Conservation (phyloP, 2,888 invertebrate genomes). For the Melinopterus prodromus region DNA sequence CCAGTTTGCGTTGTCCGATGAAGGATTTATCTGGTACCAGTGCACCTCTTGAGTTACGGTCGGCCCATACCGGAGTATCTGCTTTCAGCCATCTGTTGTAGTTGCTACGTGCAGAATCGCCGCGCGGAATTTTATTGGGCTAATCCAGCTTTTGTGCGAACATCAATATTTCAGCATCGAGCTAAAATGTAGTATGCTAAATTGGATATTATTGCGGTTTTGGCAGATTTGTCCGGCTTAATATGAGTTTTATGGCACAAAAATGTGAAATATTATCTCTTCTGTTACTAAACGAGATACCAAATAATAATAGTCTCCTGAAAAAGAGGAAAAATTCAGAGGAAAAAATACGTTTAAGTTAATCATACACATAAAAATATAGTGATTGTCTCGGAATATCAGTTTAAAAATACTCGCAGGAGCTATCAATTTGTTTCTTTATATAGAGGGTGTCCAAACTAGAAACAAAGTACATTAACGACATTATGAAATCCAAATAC, state of each 20-base stretch:
- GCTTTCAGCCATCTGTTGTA: constrained; percentile 24
- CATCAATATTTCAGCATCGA: neutral
- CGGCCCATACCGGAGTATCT: constrained; percentile 18
- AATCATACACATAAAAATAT: no score
- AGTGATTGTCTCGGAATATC: no score
- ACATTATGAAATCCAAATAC: no score
- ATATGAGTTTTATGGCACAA: neutral
- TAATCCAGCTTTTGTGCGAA: constrained; percentile 15
- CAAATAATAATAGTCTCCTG: no score
- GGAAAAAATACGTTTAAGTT: no score
- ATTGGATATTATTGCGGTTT: neutral
- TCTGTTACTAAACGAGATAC: no score
- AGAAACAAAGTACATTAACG: no score
- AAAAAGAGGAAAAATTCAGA: no score
- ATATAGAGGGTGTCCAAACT: no score
- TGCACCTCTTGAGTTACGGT: constrained; percentile 8
- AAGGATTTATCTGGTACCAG: constrained; percentile 27
- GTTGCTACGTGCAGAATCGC: constrained; percentile 6
- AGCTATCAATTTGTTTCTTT: no score
- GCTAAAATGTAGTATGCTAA: neutral
- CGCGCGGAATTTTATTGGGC: constrained; percentile 7
- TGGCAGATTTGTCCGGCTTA: neutral
- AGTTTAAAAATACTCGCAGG: no score
- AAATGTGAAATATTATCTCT: neutral
- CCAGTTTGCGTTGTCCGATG: constrained; percentile 27